Conservation (phyloP, 2,888 invertebrate genomes). For the Lycaena phlaeas region DNA sequence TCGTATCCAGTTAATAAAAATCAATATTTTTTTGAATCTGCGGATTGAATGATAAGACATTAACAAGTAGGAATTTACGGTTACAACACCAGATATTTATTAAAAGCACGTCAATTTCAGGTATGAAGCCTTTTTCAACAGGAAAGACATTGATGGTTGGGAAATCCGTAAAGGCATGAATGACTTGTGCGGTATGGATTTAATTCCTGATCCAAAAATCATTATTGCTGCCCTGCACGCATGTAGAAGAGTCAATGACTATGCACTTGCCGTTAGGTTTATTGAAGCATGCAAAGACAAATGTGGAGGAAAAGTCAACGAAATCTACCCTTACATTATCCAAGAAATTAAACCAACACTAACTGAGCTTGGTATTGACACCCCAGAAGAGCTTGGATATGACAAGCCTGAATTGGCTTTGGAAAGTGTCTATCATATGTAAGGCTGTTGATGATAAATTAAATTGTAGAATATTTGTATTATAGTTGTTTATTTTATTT, state of each 20-base stretch:
- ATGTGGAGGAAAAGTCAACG: slow-evolving; percentile 81
- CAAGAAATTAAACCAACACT: slow-evolving; percentile 94
- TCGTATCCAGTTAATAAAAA: too few species aligned
- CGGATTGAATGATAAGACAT: too few species aligned
- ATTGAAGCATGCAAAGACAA: slow-evolving; percentile 94
- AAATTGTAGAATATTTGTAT: slow-evolving; percentile 60
- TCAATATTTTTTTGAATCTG: too few species aligned
- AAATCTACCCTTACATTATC: slow-evolving; percentile 90
- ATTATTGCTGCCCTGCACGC: slow-evolving; percentile 90
- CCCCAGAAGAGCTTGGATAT: slow-evolving; percentile 96
- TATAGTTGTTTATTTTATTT: slow-evolving; percentile 59
- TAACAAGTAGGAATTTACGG: too few species aligned
- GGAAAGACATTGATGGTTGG: slow-evolving; percentile 94
- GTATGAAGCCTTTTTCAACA: slow-evolving; percentile 88
- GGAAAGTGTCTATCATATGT: slow-evolving; percentile 79
- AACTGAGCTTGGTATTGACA: slow-evolving; percentile 92
- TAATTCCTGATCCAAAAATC: slow-evolving; percentile 93
- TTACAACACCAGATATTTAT: too few species aligned
- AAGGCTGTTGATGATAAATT: slow-evolving; percentile 35
- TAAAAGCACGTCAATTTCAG: slow-evolving; percentile 63
- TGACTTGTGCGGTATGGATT: slow-evolving; percentile 90
- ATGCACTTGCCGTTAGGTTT: slow-evolving; percentile 92
- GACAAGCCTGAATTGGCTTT: slow-evolving; percentile 96
- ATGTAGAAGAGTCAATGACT: slow-evolving; percentile 95
- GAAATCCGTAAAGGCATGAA: slow-evolving; percentile 94